Evolutionary conservation across 2,888 invertebrate genomes (phyloP), one percentile per base, ranked within the genome.

Genomic region (Acanthosepion pharaonis): DNA sequence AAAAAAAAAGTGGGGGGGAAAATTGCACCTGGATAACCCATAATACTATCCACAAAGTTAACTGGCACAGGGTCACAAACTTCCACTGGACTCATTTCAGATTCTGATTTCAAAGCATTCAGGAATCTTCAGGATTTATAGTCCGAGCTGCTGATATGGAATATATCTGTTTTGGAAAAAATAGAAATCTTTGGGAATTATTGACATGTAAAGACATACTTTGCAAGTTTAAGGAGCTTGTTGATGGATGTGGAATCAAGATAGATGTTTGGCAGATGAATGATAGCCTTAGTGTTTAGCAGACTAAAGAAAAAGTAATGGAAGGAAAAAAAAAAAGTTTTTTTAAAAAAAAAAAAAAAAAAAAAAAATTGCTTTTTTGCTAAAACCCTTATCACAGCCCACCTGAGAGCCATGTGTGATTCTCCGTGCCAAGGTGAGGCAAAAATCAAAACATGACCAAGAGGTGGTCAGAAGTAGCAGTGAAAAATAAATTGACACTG

Each of bases 141-240:
- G 93, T 93, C 93, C 93, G 53, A 93, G 51, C 53, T 93, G 93
- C 51, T 28, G 93, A 93, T 93, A 93, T 93, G 93, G 93, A n/a
- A 53, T 93, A 53, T 93, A 93, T 93, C 93, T 93, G 93, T 53
- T 93, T 93, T 93, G 93, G 53, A 93, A 94, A 94, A 94, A 42
- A 94, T 55, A 94, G 94, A 94, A 94, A 94, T 94, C 94, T 94
- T 94, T 94, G 55, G 94, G 55, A 48, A 64, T 94, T 94, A 94
- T 94, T 64, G 42, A 94, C 92, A 92, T 92, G 92, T 51, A 92
- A 92, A 92, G 92, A 92, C 42, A 92, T n/a, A 92, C n/a, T 92
- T 48, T 51, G 48, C 48, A 51, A 25, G 48, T 92, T 51, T n/a
- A 48, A 48, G 51, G 92, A 92, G 49, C 51, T 51, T 92, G 48